A percentile compares a stretch with the other conserved stretches of the same genome.
These are phyloP conservation scores for Pterobdella sp. DNA, from an alignment of 2,888 invertebrate genomes.

Conservation along the genomic window DNA sequence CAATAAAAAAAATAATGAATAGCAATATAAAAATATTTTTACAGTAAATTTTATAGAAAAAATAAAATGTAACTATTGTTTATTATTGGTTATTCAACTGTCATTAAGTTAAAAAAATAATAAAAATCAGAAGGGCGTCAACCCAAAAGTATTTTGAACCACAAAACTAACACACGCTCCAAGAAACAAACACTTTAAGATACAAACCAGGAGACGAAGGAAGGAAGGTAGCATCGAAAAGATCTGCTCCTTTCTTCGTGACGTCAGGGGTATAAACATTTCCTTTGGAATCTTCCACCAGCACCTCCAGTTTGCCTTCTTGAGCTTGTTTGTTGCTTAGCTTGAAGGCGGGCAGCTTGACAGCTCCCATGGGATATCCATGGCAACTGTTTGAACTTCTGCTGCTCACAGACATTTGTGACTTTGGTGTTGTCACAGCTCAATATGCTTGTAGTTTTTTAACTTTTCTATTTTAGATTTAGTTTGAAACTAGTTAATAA, in stretches of 20 bases:
- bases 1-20: too few relatives aligned
- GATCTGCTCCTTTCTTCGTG: not conserved
- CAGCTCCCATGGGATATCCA: conserved; percentile 18
- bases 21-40: too few relatives aligned
- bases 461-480: too few relatives aligned
- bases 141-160: too few relatives aligned
- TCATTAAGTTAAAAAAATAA: too few relatives aligned
- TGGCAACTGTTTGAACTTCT: not conserved
- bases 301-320: conserved; percentile 19
- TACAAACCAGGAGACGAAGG: not conserved
- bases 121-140: too few relatives aligned
- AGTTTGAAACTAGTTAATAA: too few relatives aligned
- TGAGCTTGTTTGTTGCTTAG: conserved; percentile 13
- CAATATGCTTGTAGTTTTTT: not conserved
- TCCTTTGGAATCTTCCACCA: conserved; percentile 13
- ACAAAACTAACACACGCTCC: too few relatives aligned
- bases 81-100: too few relatives aligned
- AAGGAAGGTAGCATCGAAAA: conserved; percentile 20
- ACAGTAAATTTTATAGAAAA: too few relatives aligned
- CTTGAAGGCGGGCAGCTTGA: conserved; percentile 23
- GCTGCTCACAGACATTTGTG: conserved; percentile 15
- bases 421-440: not conserved
- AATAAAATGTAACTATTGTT: too few relatives aligned
- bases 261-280: conserved; percentile 3
- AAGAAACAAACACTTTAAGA: too few relatives aligned